Evolutionary conservation across 92 coral and sea anemone genomes (phyloP), one percentile per base, ranked within the genome.

Genomic region (Isaurus tuberculatus): DNA sequence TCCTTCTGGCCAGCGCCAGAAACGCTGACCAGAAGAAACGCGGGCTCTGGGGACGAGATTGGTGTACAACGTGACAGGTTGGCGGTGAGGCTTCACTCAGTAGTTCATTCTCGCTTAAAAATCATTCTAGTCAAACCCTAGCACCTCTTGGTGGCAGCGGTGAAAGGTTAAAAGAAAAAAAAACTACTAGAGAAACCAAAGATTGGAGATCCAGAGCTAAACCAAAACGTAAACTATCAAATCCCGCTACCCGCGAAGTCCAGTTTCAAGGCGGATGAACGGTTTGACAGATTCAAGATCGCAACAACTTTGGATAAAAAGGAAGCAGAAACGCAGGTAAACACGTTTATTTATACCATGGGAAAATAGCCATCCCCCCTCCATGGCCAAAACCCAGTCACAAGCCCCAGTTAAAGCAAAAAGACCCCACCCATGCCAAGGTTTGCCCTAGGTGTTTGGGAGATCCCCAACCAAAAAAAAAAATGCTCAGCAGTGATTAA

Each of bases 281-380:
- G 88, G 19, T 89, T 85, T 25, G 89, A 85, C 22, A 22, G 89
- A 61, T 85, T 65, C 32, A 42, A 85, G 22, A 81, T 75, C 55
- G 92, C 92, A 5, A 80, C 93, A 9, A 88, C 84, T 37, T 85
- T 90, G 61, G 86, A 90, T 69, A 51, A 82, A 79, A 84, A 82
- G 65, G 55, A 57, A 30, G 77, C 72, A 33, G 86, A 86, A 36
- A 82, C 46, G 48, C 91, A 88, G 43, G 91, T 91, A 27, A 91
- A 88, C 68, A 91, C 90, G 10, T 30, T 85, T 49, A 72, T 91
- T 27, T 88, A 91, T 68, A 53, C 88, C 0, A 91, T 87, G 91
- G 91, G 91, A 1, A 68, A 57, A 57, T 0, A 17, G 65, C 27
- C 27, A n/a, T n/a, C 16, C 0, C 27, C 26, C 26, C 26, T 6